Evolutionary conservation across 1,140 invertebrate species (phyloP).

Genomic region (Drosophila setifemur): DNA sequence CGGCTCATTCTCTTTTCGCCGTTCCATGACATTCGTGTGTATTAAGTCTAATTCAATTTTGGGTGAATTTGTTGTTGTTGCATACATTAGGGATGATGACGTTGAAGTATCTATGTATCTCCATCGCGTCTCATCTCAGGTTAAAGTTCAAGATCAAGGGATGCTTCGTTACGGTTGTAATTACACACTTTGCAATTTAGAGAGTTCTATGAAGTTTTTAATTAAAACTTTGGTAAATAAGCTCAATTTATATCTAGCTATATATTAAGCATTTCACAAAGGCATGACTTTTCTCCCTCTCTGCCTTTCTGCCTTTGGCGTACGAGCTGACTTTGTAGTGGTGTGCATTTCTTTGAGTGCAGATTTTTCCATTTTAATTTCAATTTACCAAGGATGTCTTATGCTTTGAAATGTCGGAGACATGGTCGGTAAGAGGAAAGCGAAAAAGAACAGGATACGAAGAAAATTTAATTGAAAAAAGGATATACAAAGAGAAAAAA

Average conservation of each 20-base stretch:
- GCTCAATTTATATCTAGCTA: conserved; percentile 74
- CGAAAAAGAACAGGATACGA: not conserved
- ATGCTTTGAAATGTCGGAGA: conserved; percentile 25
- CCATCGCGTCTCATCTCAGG: not conserved
- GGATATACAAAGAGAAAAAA: not conserved
- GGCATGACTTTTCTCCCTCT: not conserved
- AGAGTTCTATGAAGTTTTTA: conserved; percentile 70
- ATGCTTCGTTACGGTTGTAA: conserved; percentile 59
- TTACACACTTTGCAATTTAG: conserved; percentile 73
- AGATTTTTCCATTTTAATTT: conserved; percentile 68
- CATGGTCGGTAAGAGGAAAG: conserved; percentile 20
- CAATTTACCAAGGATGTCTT: conserved; percentile 44
- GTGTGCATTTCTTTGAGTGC: conserved; percentile 64
- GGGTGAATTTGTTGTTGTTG: conserved; percentile 70
- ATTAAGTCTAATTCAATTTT: conserved; percentile 78
- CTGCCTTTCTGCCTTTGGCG: not conserved
- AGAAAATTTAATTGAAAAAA: conserved; percentile 36
- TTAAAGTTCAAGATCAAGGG: not conserved
- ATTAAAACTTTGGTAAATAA: conserved; percentile 81
- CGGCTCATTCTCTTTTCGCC: conserved; percentile 8
- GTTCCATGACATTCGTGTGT: conserved; percentile 50
- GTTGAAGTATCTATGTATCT: conserved; percentile 22
- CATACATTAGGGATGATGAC: conserved; percentile 60
- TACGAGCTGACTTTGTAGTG: not conserved
- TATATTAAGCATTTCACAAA: conserved; percentile 63